phyloP scores from a whole-genome alignment of 2,113 vertebrate genomes.

The Oriolus oriolus region DNA sequence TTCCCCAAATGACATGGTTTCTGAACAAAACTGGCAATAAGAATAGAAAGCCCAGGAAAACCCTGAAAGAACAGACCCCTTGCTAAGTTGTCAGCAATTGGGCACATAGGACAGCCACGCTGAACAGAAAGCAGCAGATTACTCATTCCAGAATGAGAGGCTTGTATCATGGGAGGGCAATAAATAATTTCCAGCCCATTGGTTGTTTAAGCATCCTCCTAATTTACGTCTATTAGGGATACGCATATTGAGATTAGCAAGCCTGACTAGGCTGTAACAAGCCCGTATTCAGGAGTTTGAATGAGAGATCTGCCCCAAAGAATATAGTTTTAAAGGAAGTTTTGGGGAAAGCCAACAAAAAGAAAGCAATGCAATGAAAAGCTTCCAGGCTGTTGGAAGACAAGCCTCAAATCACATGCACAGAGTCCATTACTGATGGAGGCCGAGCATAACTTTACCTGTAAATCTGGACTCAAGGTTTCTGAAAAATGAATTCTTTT shows the following conservation, averaged over 20 bases:
- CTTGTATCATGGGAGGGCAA: not conserved
- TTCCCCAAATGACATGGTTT: not conserved
- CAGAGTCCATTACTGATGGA: not conserved
- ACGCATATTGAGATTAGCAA: not conserved
- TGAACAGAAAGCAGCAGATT: not conserved
- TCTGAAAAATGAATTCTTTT: not conserved
- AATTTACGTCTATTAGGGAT: slow-evolving; percentile 1
- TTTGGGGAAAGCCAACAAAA: not conserved
- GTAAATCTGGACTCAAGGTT: not conserved
- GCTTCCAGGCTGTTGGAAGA: not conserved
- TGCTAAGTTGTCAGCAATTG: not conserved
- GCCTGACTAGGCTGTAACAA: not conserved
- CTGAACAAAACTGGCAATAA: not conserved
- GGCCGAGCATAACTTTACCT: not conserved
- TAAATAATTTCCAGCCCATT: slow-evolving; percentile 32
- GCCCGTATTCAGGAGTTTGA: not conserved
- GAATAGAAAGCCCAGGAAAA: not conserved
- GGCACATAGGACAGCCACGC: not conserved
- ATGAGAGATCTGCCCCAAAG: not conserved
- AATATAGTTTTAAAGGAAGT: not conserved
- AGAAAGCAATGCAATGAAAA: not conserved
- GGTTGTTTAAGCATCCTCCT: slow-evolving; percentile 22
- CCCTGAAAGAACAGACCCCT: not conserved
- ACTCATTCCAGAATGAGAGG: not conserved
- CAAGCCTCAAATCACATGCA: rapidly evolving